A percentile compares a stretch with the other conserved stretches of the same genome.
Conservation (phyloP, 2,888 invertebrate species). For the Isotomurus palustris region DNA sequence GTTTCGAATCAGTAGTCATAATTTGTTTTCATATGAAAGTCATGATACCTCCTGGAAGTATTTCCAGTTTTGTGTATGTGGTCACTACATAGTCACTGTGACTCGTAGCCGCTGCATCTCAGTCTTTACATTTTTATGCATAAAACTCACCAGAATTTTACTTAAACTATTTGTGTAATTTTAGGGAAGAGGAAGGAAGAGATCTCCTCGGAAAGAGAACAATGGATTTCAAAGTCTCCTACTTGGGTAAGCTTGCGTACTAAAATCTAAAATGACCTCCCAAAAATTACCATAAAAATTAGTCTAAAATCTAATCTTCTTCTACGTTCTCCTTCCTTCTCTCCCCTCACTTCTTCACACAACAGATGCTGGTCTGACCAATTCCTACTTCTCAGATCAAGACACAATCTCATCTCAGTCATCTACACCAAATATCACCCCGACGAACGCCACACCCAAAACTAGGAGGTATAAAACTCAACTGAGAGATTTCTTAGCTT, state of each 20-base stretch:
- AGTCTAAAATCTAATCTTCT: not conserved
- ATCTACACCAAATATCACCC: constrained; percentile 51
- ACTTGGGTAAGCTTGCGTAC: constrained; percentile 55
- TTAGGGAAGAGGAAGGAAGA: constrained; percentile 97
- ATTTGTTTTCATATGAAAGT: too few species aligned
- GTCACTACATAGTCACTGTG: too few species aligned
- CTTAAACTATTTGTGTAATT: too few species aligned
- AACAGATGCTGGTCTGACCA: constrained; percentile 79
- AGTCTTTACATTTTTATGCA: not conserved
- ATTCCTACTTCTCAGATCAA: constrained; percentile 65
- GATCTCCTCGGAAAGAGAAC: constrained; percentile 95
- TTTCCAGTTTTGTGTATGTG: too few species aligned
- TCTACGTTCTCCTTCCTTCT: not conserved
- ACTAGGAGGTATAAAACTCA: constrained; percentile 91
- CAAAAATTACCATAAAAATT: too few species aligned
- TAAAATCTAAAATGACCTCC: too few species aligned
- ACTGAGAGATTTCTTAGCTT: constrained; percentile 84
- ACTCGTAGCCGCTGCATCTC: too few species aligned
- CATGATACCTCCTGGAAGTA: too few species aligned
- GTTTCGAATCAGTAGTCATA: too few species aligned
- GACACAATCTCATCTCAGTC: constrained; percentile 56
- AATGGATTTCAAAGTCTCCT: constrained; percentile 98
- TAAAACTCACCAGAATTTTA: not conserved
- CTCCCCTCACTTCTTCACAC: not conserved
- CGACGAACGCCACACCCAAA: constrained; percentile 49